A percentile compares a stretch with the other conserved stretches of the same genome.
These are phyloP conservation scores for Oryzias curvinotus DNA, from an alignment of 2,113 vertebrate species.

Conservation along the genomic window DNA sequence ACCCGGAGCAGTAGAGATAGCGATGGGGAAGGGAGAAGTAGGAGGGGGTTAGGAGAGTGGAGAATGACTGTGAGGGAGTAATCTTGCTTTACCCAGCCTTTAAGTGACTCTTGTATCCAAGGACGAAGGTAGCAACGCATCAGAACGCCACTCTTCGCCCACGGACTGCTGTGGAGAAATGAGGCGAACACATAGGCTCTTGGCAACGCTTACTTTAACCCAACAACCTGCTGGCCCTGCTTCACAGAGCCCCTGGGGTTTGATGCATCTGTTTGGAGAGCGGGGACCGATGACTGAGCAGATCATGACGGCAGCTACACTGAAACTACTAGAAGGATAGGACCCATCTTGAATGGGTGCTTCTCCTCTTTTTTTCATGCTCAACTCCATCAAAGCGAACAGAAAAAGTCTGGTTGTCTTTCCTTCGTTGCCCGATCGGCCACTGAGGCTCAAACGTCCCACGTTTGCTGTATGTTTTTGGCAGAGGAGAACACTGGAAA, in stretches of 20 bases:
- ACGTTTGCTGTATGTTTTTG: constrained; percentile 59
- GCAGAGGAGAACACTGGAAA: constrained; percentile 54
- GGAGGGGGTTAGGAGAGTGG: constrained; percentile 71
- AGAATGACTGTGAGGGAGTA: constrained; percentile 66
- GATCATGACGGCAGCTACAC: constrained; percentile 33
- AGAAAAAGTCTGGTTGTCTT: constrained; percentile 26
- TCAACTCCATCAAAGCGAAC: not conserved
- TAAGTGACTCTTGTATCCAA: constrained; percentile 81
- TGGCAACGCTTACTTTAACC: constrained; percentile 33
- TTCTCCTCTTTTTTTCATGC: not conserved
- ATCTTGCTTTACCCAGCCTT: constrained; percentile 55
- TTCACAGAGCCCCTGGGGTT: constrained; percentile 34
- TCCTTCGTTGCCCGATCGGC: constrained; percentile 2
- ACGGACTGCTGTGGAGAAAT: constrained; percentile 58
- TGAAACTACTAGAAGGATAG: constrained; percentile 16
- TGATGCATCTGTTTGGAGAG: constrained; percentile 35
- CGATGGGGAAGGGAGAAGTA: constrained; percentile 54
- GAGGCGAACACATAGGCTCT: constrained; percentile 41
- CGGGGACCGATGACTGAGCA: constrained; percentile 40
- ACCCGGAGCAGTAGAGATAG: constrained; percentile 50
- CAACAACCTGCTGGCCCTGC: constrained; percentile 32
- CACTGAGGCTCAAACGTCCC: constrained; percentile 33
- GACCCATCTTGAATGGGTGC: constrained; percentile 37
- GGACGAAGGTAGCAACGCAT: constrained; percentile 78
- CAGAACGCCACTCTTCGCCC: constrained; percentile 57